Base-by-base conservation (phyloP, 2,888 invertebrate species). In the Dromius quadrimaculatus region DNA sequence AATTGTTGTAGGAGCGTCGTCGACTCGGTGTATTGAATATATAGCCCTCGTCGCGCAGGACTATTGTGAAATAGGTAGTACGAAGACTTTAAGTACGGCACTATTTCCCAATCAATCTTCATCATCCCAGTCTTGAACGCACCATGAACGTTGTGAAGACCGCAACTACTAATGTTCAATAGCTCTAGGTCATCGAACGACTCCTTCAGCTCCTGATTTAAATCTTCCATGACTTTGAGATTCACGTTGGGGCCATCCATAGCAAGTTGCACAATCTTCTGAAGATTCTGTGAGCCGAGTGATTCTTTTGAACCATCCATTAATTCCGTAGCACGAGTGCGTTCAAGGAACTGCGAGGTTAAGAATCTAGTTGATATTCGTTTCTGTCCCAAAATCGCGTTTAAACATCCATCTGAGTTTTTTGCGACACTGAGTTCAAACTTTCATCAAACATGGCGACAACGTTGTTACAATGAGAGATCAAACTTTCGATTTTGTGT, bases 61-160 rank as follows among this genome's bases (percentile, higher is more conserved):
- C 6, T 8, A 5, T 32, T 5, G 5, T 32, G 32, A 32, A 32
- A 32, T 8, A 32, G 8, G 32, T 32, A 32, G 8, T 32, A 32
- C 32, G 8, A 32, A 32, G 6, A 6, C 5, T 8, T 5, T 8
- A 32, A 32, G 8, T 6, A 32, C 8, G 5, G 6, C 5, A 6
- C 32, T 32, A 8, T 32, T 32, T 32, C 32, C 8, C 32, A 32
- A 6, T 8, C 8, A 8, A 8, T 28, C 36, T 36, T 38, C 45
- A 65, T 71, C 72, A 73, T 50, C 68, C 50, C 78, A 6, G 76
- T 74, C 72, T 77, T 76, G 19, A 79, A 77, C 11, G 76, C 74
- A n/a, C 76, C 75, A 73, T 79, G 75, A 13, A 78, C 71, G 13
- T 74, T 73, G 69, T 79, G 78, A 4, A 80, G 72, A 54, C 77